Evolutionary conservation across 2,888 invertebrate species (phyloP).

Genomic region (Trissolcus brochymenae): DNA sequence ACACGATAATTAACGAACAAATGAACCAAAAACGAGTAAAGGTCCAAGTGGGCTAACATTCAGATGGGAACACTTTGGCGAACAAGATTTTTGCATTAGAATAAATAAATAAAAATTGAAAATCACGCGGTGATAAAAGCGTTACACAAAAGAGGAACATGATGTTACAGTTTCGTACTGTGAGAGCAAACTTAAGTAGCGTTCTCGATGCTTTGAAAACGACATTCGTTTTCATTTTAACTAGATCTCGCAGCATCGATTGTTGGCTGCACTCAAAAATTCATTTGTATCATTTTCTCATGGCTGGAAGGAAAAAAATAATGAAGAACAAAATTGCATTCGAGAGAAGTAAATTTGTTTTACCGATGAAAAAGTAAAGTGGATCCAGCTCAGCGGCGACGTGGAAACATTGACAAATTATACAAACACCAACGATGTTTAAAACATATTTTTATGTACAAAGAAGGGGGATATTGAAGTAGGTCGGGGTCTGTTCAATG

Average conservation of each 20-base stretch:
- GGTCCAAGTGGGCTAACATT: slow-evolving; percentile 39
- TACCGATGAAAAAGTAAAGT: slow-evolving; percentile 31
- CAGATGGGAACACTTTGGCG: slow-evolving; percentile 49
- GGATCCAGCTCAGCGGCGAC: slow-evolving; percentile 46
- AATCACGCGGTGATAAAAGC: slow-evolving; percentile 43
- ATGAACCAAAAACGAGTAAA: slow-evolving; percentile 34
- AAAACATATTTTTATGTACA: slow-evolving; percentile 44
- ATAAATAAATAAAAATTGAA: slow-evolving; percentile 38
- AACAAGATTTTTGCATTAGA: slow-evolving; percentile 55
- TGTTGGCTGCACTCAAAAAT: slow-evolving; percentile 61
- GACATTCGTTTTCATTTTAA: slow-evolving; percentile 52
- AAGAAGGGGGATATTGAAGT: slow-evolving; percentile 30
- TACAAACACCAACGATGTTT: slow-evolving; percentile 52
- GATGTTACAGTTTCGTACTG: slow-evolving; percentile 34
- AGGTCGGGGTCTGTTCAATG: slow-evolving; percentile 49
- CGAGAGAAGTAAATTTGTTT: slow-evolving; percentile 59
- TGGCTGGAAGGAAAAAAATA: slow-evolving; percentile 18
- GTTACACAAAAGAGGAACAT: slow-evolving; percentile 34
- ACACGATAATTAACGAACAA: slow-evolving; percentile 57
- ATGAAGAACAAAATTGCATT: slow-evolving; percentile 61
- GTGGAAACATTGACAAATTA: slow-evolving; percentile 43
- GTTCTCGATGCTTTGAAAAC: slow-evolving; percentile 62
- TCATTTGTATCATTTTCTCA: slow-evolving; percentile 61
- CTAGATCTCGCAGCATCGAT: slow-evolving; percentile 54
- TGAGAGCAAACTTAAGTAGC: slow-evolving; percentile 59